These are phyloP conservation scores for Agonopterix alstromeriana DNA, from an alignment of 2,888 invertebrate species.

Conservation along the genomic window DNA sequence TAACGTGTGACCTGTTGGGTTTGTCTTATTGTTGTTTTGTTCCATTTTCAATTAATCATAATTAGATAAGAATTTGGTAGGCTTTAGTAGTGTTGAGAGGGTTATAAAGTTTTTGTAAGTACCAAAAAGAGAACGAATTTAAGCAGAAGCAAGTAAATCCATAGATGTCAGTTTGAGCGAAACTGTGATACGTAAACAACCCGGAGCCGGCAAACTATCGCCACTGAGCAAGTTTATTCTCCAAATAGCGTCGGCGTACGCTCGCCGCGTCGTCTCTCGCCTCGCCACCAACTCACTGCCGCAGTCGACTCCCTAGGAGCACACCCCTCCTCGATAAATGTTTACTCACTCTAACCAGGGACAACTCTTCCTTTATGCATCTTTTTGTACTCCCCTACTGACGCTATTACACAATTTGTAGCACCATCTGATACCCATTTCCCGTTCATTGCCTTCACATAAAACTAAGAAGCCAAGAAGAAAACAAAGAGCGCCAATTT, in stretches of 20 bases:
- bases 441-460: slow-evolving; percentile 22
- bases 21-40: too few relatives aligned
- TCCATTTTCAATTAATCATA: too few relatives aligned
- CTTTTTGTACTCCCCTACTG: slow-evolving; percentile 21
- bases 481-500: slow-evolving; percentile 71
- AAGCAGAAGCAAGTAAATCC: slow-evolving; percentile 28
- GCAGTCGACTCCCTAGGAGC: slow-evolving; percentile 27
- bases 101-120: too few relatives aligned
- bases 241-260: slow-evolving; percentile 39
- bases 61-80: too few relatives aligned
- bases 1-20: too few relatives aligned
- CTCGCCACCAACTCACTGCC: slow-evolving; percentile 10
- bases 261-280: slow-evolving; percentile 17
- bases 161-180: slow-evolving; percentile 39
- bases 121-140: slow-evolving; percentile 14
- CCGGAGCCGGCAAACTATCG: slow-evolving; percentile 41
- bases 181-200: slow-evolving; percentile 54
- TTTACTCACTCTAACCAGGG: slow-evolving; percentile 48
- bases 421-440: slow-evolving; percentile 13
- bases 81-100: too few relatives aligned
- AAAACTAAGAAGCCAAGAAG: slow-evolving; percentile 53
- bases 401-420: not conserved
- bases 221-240: slow-evolving; percentile 56
- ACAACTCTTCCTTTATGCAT: slow-evolving; percentile 32
- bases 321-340: slow-evolving; percentile 29